Conservation (phyloP, 2,113 vertebrate genomes). For the Hiodon alosoides region DNA sequence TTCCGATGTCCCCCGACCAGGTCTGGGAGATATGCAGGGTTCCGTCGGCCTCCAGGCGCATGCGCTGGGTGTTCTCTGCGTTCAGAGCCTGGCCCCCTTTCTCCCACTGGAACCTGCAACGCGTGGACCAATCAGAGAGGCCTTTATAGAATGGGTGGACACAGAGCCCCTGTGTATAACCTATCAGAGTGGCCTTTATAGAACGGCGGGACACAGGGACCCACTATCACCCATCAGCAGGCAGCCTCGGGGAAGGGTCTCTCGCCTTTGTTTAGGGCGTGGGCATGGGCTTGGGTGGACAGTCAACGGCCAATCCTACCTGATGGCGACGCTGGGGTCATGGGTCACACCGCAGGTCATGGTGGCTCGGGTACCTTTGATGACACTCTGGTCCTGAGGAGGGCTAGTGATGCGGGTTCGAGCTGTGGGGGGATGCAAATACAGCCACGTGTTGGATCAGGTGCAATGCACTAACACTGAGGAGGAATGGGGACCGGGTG, state of each 20-base stretch:
- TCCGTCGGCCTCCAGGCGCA: constrained; percentile 75
- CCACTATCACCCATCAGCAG: constrained; percentile 12
- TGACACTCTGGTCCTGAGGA: constrained; percentile 90
- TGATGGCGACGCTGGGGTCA: constrained; percentile 81
- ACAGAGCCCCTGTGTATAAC: too few species aligned
- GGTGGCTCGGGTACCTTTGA: constrained; percentile 91
- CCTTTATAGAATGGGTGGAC: too few species aligned
- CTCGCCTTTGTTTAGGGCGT: too few species aligned
- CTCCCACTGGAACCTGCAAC: constrained; percentile 81
- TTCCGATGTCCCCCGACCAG: constrained; percentile 96
- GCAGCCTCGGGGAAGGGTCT: too few species aligned
- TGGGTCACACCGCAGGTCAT: constrained; percentile 92
- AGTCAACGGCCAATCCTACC: constrained; percentile 51
- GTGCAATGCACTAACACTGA: neutral
- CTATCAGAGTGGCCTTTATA: too few species aligned
- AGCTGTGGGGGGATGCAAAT: constrained; percentile 55
- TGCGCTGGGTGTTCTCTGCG: constrained; percentile 64
- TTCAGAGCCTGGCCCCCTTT: constrained; percentile 74
- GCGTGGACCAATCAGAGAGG: neutral
- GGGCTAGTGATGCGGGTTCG: constrained; percentile 87
- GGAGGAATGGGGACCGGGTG: too few species aligned
- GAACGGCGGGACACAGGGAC: neutral
- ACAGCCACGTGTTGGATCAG: constrained; percentile 38
- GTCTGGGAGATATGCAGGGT: constrained; percentile 93
- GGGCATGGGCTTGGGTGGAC: too few species aligned